Base-by-base conservation (phyloP, 2,888 invertebrate species). In the Andrena flavipes region DNA sequence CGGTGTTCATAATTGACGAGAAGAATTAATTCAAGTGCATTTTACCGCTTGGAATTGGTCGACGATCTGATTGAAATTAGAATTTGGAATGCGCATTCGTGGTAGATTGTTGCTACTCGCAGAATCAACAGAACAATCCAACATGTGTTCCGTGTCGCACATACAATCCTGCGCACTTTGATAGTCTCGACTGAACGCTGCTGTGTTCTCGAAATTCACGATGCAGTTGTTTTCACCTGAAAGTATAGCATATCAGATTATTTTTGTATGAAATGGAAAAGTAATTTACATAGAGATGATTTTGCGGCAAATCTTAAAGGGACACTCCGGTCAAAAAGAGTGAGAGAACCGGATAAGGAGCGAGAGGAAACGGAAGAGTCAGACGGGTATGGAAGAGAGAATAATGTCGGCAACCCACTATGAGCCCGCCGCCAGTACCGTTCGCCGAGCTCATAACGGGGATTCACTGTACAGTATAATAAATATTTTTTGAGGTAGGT, bases 141-240 rank as follows among this genome's bases (percentile, higher is more conserved):
- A 97, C 98, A 98, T 99, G 94, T 99, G 99, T 92, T 99, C 99
- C 16, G 97, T 97, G 93, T 99, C 99, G 90, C 99, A 99, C 96
- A 99, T 98, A 93, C 99, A 99, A 82, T 98, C 97, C 94, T 99
- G 98, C 1, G 97, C 96, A 48, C 97, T 96, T 93, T 99, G 98
- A 94, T 98, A 99, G 91, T 98, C 97, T 7, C 99, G 97, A 92
- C 99, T 99, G 94, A 98, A 99, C 0, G 97, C 97, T 0, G 99
- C 99, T 0, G 98, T 98, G 94, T 99, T 99, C 93, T 98, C 98
- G 92, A 99, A 99, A 87, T 97, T 96, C 86, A 96, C 97, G 91
- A 98, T 96, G 93, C 99, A 99, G 86, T 98, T 98, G 94, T 98
- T 97, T 63, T 97, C 96, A 89, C 96, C 98, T 96, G 94, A 93